These are phyloP conservation scores for Drosophila fungiperda DNA, from an alignment of 2,888 invertebrate genomes.

Conservation along the genomic window DNA sequence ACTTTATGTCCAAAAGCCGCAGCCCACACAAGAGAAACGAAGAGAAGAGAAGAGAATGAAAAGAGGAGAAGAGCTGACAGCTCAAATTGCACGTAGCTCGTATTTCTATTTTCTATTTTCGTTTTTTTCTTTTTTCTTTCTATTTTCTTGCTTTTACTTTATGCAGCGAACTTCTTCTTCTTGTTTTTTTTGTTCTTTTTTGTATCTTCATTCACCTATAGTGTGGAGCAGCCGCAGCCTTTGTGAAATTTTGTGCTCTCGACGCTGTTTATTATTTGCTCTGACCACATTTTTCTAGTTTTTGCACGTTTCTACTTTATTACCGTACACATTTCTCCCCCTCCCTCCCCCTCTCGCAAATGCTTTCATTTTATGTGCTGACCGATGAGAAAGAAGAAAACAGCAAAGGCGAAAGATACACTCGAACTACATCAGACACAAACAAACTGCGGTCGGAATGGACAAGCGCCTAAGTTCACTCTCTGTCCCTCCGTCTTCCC, in stretches of 20 bases:
- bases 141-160: slow-evolving; percentile 28
- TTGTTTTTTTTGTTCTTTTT: slow-evolving; percentile 9
- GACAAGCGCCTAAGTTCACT: slow-evolving; percentile 22
- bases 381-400: slow-evolving; percentile 15
- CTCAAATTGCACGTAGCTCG: slow-evolving; percentile 74
- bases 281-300: slow-evolving; percentile 78
- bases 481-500: slow-evolving; percentile 3
- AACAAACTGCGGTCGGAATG: slow-evolving; percentile 62
- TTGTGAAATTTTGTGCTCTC: slow-evolving; percentile 65
- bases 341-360: neutral
- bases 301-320: slow-evolving; percentile 80
- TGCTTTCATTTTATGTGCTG: slow-evolving; percentile 61
- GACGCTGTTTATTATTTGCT: slow-evolving; percentile 73
- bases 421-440: slow-evolving; percentile 30
- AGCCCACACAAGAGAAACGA: slow-evolving; percentile 52
- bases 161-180: slow-evolving; percentile 8
- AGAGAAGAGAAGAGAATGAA: neutral
- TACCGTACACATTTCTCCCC: slow-evolving; percentile 61
- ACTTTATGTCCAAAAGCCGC: slow-evolving; percentile 74
- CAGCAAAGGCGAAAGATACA: slow-evolving; percentile 20
- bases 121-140: slow-evolving; percentile 24
- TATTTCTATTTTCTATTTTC: slow-evolving; percentile 48
- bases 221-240: slow-evolving; percentile 28
- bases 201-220: slow-evolving; percentile 5
- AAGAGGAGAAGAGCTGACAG: slow-evolving; percentile 63